These are phyloP conservation scores for Saguinus imperator DNA, from an alignment of 2,113 vertebrate species.

Conservation along the genomic window DNA sequence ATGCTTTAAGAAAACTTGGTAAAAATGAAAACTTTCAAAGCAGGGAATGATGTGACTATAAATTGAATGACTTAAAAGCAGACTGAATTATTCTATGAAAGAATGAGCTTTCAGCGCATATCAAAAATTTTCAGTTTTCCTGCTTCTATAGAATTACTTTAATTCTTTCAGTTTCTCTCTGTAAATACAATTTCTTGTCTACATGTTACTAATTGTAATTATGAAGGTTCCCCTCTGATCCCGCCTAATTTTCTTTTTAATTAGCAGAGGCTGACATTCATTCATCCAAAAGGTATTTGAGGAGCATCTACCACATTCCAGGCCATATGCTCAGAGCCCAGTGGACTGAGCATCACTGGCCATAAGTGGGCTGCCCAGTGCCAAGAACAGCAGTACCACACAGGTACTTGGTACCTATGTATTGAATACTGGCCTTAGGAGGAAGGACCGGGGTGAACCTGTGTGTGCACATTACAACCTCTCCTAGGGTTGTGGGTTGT, in stretches of 20 bases:
- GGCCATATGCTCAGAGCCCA: background rate
- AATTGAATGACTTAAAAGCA: background rate
- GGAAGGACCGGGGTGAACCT: background rate
- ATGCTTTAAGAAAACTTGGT: background rate
- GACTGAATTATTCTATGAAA: background rate
- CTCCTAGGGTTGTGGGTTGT: background rate
- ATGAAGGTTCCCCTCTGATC: background rate
- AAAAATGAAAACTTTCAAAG: background rate
- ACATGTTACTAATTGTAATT: too few relatives aligned
- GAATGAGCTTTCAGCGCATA: background rate
- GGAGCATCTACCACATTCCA: background rate
- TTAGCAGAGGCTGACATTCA: background rate
- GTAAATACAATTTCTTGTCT: background rate
- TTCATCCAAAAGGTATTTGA: background rate
- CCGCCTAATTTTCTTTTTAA: background rate
- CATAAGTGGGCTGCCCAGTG: rapidly evolving
- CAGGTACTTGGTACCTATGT: rapidly evolving
- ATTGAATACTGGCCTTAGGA: rapidly evolving
- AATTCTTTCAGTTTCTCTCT: background rate
- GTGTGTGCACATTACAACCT: rapidly evolving
- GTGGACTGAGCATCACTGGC: rapidly evolving
- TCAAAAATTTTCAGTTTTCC: background rate
- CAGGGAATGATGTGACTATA: background rate
- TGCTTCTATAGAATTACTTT: background rate
- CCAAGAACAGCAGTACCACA: rapidly evolving